Conservation (phyloP, 2,888 invertebrate genomes). For the Tetropium fuscum region DNA sequence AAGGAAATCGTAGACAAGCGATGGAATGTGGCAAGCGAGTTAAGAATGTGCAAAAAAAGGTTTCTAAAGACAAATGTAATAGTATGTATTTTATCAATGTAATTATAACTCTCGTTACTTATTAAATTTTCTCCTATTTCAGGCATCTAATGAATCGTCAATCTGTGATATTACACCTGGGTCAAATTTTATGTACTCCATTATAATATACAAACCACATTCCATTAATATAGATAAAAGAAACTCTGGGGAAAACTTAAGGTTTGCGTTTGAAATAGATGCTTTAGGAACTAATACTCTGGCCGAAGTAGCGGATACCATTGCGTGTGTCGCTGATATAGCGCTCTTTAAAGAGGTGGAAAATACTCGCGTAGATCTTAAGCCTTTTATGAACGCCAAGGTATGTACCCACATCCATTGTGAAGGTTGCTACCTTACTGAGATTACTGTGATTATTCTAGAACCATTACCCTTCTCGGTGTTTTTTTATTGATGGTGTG, state of each 20-base stretch:
- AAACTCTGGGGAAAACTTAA: constrained; percentile 56
- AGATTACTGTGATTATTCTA: constrained; percentile 54
- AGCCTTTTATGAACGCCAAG: constrained; percentile 42
- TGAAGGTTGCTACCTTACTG: background rate
- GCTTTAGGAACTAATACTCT: constrained; percentile 78
- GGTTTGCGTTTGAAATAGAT: constrained; percentile 70
- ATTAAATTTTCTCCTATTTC: too few relatives aligned
- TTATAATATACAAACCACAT: constrained; percentile 50
- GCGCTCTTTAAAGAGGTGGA: constrained; percentile 74
- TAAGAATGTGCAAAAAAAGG: constrained; percentile 30
- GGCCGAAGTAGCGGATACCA: constrained; percentile 78
- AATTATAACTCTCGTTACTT: too few relatives aligned
- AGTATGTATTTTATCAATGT: constrained; percentile 30
- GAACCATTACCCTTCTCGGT: constrained; percentile 77
- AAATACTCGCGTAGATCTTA: constrained; percentile 46
- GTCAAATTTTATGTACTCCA: constrained; percentile 47
- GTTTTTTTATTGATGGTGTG: constrained; percentile 82
- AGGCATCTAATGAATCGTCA: constrained; percentile 1
- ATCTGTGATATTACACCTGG: constrained; percentile 45
- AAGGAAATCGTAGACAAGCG: constrained; percentile 28
- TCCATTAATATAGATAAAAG: constrained; percentile 35
- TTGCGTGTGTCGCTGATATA: constrained; percentile 80
- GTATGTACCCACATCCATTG: constrained; percentile 28
- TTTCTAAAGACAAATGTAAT: constrained; percentile 28
- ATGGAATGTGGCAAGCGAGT: constrained; percentile 7